These are phyloP conservation scores for Calidris pugnax DNA, from an alignment of 2,113 vertebrate genomes.

Conservation along the genomic window DNA sequence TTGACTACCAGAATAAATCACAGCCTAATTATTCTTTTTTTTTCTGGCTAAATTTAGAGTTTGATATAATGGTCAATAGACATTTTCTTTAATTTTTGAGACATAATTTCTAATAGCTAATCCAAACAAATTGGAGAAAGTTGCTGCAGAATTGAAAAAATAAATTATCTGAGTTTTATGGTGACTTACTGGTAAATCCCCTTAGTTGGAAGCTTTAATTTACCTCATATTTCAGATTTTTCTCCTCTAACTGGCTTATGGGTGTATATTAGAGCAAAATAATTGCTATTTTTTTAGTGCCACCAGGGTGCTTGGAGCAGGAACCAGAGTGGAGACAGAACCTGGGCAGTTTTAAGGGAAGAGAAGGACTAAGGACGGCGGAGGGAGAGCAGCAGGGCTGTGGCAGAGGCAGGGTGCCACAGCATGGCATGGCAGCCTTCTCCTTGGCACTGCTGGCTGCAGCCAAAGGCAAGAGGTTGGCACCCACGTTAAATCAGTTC, in stretches of 20 bases:
- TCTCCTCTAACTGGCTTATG: not conserved
- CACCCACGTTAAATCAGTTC: not conserved
- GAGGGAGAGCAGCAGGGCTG: not conserved
- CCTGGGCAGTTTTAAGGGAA: not conserved
- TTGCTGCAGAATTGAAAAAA: slow-evolving; percentile 63
- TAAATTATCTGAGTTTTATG: slow-evolving; percentile 60
- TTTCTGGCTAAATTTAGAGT: slow-evolving; percentile 60
- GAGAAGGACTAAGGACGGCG: not conserved
- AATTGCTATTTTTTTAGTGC: not conserved
- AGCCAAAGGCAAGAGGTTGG: not conserved
- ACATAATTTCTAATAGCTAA: slow-evolving; percentile 44
- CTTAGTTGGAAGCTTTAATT: slow-evolving; percentile 56
- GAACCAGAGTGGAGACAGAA: not conserved
- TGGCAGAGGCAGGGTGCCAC: not conserved
- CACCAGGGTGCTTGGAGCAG: not conserved
- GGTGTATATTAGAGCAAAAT: slow-evolving; percentile 10
- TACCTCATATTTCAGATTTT: slow-evolving; percentile 48
- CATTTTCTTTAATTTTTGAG: slow-evolving; percentile 62
- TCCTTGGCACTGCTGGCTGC: not conserved
- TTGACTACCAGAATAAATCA: slow-evolving; percentile 58
- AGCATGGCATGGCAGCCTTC: not conserved
- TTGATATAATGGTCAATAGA: slow-evolving; percentile 66
- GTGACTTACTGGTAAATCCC: slow-evolving; percentile 60
- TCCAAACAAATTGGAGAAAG: slow-evolving; percentile 47
- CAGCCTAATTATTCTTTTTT: slow-evolving; percentile 34